Base-by-base conservation (phyloP, 2,888 invertebrate species). In the Xanthorhoe spadicearia region DNA sequence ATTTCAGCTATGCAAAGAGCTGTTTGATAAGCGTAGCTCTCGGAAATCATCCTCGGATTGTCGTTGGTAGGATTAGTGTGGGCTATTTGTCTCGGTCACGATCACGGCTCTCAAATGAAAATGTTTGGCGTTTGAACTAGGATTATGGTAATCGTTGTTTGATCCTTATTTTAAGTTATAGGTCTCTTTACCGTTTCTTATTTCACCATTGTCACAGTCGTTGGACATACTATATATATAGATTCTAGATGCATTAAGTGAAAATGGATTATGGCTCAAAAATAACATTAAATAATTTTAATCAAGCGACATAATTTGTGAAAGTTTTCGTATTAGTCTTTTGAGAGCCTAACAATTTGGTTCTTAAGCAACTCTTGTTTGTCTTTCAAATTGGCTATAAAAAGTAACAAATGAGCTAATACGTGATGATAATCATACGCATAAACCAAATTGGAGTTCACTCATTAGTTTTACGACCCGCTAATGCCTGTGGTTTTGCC, bases 401-500 rank as follows among this genome's bases (percentile, higher is more conserved):
- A 43, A 43, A 43, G 13, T 10, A 43, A 43, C 38, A 13, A 13
- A 43, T 43, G 38, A 13, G 32, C 13, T 43, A 13, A 48, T 48
- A 13, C 13, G 19, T 54, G 32, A 50, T 56, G 51, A 56, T 52
- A 28, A 56, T 18, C 23, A 8, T 13, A 57, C 52, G 46, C 54
- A 55, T 15, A 28, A 28, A 65, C 56, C 32, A 65, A 65, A 64
- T 59, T 64, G 52, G 58, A 64, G 65, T 52, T 62, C 9, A 50
- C 63, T 63, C 68, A 65, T 63, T 63, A 61, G 63, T 58, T 70
- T 70, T 67, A 61, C 70, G 35, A 58, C 23, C 48, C 58, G 19
- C 54, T 59, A 61, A 67, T 61, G 50, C 57, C 50, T 57, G 64
- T 61, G 69, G 71, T 69, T 69, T 66, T 64, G 28, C 54, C 64